A percentile compares a stretch with the other conserved stretches of the same genome.
These are phyloP conservation scores for Drosophila bocqueti DNA, from an alignment of 1,140 invertebrate genomes.

Conservation along the genomic window DNA sequence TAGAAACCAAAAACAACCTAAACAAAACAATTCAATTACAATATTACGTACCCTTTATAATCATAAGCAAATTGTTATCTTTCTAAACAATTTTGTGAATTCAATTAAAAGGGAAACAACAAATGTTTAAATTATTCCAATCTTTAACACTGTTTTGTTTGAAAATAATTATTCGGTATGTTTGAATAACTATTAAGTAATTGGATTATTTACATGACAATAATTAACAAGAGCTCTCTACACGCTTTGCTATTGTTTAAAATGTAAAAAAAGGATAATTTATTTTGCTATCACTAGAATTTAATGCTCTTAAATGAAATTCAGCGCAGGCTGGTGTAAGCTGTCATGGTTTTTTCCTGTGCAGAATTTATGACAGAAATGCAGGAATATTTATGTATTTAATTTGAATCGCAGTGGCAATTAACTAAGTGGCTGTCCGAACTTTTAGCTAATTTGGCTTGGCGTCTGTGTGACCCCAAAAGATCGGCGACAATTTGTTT, in stretches of 20 bases:
- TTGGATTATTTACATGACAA: background rate
- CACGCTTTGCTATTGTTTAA: background rate
- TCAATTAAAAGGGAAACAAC: constrained; percentile 4
- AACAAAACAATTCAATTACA: background rate
- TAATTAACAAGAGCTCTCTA: constrained; percentile 3
- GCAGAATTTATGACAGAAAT: constrained; percentile 21
- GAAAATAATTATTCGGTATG: constrained; percentile 2
- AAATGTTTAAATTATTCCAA: background rate
- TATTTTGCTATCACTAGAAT: constrained; percentile 4
- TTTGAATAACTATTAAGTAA: constrained; percentile 4
- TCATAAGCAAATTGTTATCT: constrained; percentile 13
- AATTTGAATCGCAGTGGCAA: constrained; percentile 59
- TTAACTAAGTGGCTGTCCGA: constrained; percentile 75
- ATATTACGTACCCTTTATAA: background rate
- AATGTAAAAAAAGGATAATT: background rate
- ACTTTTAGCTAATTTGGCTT: constrained; percentile 78
- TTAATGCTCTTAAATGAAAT: constrained; percentile 9
- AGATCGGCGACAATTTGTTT: constrained; percentile 66
- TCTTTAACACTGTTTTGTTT: background rate
- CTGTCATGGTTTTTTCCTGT: constrained; percentile 18
- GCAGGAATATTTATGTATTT: constrained; percentile 53
- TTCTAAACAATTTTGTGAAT: background rate
- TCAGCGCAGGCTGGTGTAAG: constrained; percentile 8
- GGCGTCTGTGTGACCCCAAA: constrained; percentile 59
- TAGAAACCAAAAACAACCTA: background rate